Conservation (phyloP, 2,888 invertebrate species). For the Lochmaea capreae region DNA sequence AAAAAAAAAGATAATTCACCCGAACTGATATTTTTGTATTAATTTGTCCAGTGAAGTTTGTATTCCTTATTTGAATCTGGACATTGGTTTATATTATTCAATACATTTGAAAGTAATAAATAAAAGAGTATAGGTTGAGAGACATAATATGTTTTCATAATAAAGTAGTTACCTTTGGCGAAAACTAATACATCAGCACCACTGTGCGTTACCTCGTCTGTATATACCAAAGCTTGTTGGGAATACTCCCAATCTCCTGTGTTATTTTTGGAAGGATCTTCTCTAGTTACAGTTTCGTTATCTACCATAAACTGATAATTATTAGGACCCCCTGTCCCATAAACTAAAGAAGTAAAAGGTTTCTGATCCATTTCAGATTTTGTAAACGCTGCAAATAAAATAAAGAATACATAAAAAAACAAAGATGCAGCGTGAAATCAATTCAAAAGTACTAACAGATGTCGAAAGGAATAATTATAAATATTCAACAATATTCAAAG, state of each 20-base stretch:
- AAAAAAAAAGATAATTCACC: no score
- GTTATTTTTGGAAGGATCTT: conserved; percentile 72
- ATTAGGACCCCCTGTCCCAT: conserved; percentile 80
- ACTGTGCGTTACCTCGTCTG: conserved; percentile 82
- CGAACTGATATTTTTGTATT: no score
- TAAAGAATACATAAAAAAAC: conserved; percentile 25
- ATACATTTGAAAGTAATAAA: no score
- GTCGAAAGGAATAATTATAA: no score
- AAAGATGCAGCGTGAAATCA: background rate
- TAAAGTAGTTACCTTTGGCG: conserved; percentile 72
- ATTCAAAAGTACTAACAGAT: no score
- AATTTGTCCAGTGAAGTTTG: no score
- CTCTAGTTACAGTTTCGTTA: conserved; percentile 65
- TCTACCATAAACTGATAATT: conserved; percentile 70
- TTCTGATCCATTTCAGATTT: conserved; percentile 72
- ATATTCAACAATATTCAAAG: no score
- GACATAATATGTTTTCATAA: no score
- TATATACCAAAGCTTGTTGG: conserved; percentile 78
- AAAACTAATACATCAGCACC: conserved; percentile 89
- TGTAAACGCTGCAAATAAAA: conserved; percentile 55
- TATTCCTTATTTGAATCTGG: no score
- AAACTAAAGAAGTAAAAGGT: conserved; percentile 83
- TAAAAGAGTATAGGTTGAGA: no score
- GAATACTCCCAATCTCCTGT: conserved; percentile 76
- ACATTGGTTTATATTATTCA: no score